Base-by-base conservation (phyloP, 1,140 invertebrate species). In the Tyrophagus putrescentiae region DNA sequence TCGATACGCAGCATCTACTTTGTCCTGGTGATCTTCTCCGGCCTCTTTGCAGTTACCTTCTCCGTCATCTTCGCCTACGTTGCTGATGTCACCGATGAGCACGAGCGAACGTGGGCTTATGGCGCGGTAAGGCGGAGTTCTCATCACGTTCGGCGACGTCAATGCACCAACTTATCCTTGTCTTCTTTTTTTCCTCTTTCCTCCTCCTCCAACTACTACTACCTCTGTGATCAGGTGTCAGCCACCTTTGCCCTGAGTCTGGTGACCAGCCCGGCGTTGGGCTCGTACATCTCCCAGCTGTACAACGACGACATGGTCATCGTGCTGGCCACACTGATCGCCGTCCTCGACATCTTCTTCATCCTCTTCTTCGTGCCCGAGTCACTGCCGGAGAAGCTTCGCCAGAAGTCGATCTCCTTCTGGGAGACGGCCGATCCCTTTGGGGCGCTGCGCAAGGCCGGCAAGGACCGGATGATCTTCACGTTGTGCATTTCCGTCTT, bases 31-130 rank as follows among this genome's bases (percentile, higher is more conserved):
- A 94, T 89, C 67, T 91, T 99, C 71, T 95, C 90, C 64, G 95
- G 95, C 60, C 84, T 97, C 62, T 98, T 98, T 75, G 90, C 95
- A 54, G 95, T 98, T 53, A 99, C 95, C 42, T 98, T 98, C 73
- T 92, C 87, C 54, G 93, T 98, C 60, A 92, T 98, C 27, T 97
- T 98, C 77, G 94, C 95, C 21, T 98, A 98, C 75, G 95, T 99
- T 60, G 95, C 95, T 34, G 95, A 99, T 76, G 91, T 99, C n/a
- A 99, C 95, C 25, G 89, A 93, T 64, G 90, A 97, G 68, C 83
- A 87, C 68, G 91, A 98, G 72, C 78, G 96, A 57, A 93, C 89
- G 67, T 80, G 86, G 57, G 94, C 95, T 11, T 99, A 98, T 77
- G 95, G 95, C 57, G 76, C 97, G 68, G 92, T 95, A 65, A 75